phyloP scores from a whole-genome alignment of 2,113 vertebrate genomes.

The Lathamus discolor region DNA sequence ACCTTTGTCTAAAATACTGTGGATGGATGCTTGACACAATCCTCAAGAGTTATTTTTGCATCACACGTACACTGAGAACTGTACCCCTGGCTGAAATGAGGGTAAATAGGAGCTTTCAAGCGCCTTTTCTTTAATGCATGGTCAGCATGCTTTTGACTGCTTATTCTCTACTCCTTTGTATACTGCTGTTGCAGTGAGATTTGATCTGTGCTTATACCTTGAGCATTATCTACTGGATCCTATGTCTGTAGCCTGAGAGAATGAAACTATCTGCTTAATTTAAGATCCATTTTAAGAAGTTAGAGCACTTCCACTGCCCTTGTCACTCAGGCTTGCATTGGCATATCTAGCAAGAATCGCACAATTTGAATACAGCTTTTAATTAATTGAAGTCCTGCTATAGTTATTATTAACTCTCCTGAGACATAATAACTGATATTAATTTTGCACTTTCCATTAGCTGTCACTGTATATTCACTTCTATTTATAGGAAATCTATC shows the following conservation, averaged over 20 bases:
- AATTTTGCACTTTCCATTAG: background rate
- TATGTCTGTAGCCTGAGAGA: conserved; percentile 19
- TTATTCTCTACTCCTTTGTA: background rate
- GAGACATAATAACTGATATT: background rate
- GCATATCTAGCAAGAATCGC: background rate
- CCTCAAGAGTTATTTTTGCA: background rate
- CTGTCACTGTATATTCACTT: background rate
- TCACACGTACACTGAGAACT: background rate
- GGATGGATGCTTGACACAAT: background rate
- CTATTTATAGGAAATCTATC: background rate
- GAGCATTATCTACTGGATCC: conserved; percentile 6
- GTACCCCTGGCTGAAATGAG: background rate
- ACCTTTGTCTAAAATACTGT: background rate
- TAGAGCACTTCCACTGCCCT: background rate
- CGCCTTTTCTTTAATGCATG: background rate
- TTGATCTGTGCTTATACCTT: conserved; percentile 26
- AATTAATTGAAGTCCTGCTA: background rate
- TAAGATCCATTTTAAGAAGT: conserved; percentile 19
- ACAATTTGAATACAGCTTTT: background rate
- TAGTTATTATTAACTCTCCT: background rate
- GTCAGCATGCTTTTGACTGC: background rate
- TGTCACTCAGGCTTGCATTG: background rate
- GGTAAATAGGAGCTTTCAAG: background rate
- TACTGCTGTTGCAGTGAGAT: conserved; percentile 38
- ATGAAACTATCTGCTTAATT: conserved; percentile 12